Evolutionary conservation across 1,140 invertebrate species (phyloP), one percentile per base, ranked within the genome.

Genomic region (Bursaphelenchus mucronatus): DNA sequence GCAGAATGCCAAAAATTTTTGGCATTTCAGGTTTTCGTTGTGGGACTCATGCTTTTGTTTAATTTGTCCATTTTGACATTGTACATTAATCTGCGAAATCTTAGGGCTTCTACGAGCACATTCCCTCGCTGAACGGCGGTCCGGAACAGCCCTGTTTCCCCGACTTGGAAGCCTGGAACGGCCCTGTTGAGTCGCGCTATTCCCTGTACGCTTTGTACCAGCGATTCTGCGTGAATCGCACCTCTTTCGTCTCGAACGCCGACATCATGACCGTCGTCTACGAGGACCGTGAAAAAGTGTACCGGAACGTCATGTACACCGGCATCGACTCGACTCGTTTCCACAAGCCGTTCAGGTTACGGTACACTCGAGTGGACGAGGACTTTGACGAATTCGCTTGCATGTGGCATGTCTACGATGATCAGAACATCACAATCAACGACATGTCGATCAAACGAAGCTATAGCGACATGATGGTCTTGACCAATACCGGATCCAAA

Each of bases 191-290:
- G 39, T 54, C 47, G 8, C 52, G 58, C 13, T 15, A 65, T n/a
- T 19, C 19, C 3, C 51, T n/a, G 10, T 47, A 55, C 7, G 2
- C 57, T 8, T 49, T 15, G 5, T 15, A 54, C 21, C 43, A 44
- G 5, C 53, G 62, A 13, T 76, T 81, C 70, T 77, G 75, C 53
- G 17, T 52, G 41, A 77, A 77, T 47, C 30, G 19, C 8, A 71
- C 75, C 7, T 46, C 44, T 6, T 78, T 81, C 53, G 43, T 69
- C 55, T 65, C 73, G 11, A 59, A 49, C n/a, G 46, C 74, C 0
- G 75, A 77, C 55, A 64, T 73, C 11, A 40, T 68, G 17, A 61
- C 69, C 17, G 15, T 74, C 44, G 17, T 64, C 30, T 74, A 74
- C 59, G 41, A 49, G 19, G 71, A 75, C 11, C 46, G 40, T 13